phyloP scores from a whole-genome alignment of 2,888 invertebrate genomes.

The Drosophila anomelani region DNA sequence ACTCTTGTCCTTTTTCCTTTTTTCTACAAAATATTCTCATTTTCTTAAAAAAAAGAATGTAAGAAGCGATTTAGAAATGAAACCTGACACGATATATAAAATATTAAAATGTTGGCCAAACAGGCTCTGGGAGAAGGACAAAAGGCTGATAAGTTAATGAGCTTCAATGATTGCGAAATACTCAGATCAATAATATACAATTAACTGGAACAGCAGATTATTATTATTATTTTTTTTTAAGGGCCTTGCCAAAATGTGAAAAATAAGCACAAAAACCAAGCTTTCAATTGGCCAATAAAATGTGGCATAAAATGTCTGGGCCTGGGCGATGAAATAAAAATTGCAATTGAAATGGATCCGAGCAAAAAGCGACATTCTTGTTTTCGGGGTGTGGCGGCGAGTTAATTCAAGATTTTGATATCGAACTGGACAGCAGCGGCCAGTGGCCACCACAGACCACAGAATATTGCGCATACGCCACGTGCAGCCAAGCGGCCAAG shows the following conservation, averaged over 20 bases:
- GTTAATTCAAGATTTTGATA: slow-evolving; percentile 16
- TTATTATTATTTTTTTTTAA: slow-evolving; percentile 13
- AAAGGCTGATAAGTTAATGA: slow-evolving; percentile 19
- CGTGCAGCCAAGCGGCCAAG: slow-evolving; percentile 24
- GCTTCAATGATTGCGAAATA: slow-evolving; percentile 16
- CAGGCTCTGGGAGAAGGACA: slow-evolving; percentile 14
- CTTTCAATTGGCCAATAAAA: slow-evolving; percentile 35
- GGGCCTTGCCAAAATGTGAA: slow-evolving; percentile 32
- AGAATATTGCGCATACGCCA: slow-evolving; percentile 43
- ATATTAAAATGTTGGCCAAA: not conserved
- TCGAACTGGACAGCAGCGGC: not conserved
- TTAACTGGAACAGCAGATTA: slow-evolving; percentile 11
- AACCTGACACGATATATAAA: not conserved
- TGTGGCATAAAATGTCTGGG: slow-evolving; percentile 22
- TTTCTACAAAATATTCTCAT: too few relatives aligned
- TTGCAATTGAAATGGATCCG: slow-evolving; percentile 40
- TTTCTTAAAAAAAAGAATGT: too few relatives aligned
- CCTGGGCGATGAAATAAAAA: slow-evolving; percentile 31
- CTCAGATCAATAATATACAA: slow-evolving; percentile 36
- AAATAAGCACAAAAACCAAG: slow-evolving; percentile 9
- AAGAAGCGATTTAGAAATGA: not conserved
- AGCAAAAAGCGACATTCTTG: slow-evolving; percentile 31
- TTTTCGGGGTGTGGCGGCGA: slow-evolving; percentile 21
- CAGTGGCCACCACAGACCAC: slow-evolving; percentile 10
- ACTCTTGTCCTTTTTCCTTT: too few relatives aligned